Base-by-base conservation (phyloP, 2,113 vertebrate genomes). In the Acanthisitta chloris region DNA sequence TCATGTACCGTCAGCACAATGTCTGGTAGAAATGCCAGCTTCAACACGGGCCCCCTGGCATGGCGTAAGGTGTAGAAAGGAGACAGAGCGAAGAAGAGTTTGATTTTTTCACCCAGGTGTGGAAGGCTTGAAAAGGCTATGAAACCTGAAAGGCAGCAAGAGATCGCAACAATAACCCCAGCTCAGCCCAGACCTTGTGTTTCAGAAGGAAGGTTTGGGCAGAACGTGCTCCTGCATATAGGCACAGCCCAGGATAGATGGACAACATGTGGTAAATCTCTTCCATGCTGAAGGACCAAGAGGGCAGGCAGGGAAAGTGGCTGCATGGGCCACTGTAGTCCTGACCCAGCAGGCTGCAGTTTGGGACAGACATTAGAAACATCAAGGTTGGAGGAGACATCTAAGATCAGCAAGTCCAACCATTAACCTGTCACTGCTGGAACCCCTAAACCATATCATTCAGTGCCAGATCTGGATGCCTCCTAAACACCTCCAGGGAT, bases 51-150 rank as follows among this genome's bases (percentile, higher is more conserved):
- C 55, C 99, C 98, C 45, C 7, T 20, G 29, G 78, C 91, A 4
- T 98, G 97, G 17, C 54, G 82, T 28, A 98, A 90, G 0, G 99
- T 99, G 18, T 98, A 98, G 8, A 98, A 96, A 7, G 99, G 99
- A 16, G 98, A 98, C 97, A 99, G 95, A 19, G 96, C 99, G 25
- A 99, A 96, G 94, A 99, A 99, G 91, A 99, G 83, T 77, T 97
- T 98, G 92, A 99, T 98, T 98, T 98, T 99, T 89, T 96, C 85
- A 43, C 98, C 99, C 88, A 99, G 95, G 7, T 98, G 97, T 4
- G 99, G 99, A 91, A 99, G 98, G 45, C 94, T 97, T 24, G 99
- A 99, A 96, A 99, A 99, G 0, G 98, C 99, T 90, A 99, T 98
- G 97, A 99, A 99, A 57, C 97, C 99, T 99, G 95, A 34, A 66